Conservation (phyloP, 2,113 vertebrate species). For the Spilogale gracilis region DNA sequence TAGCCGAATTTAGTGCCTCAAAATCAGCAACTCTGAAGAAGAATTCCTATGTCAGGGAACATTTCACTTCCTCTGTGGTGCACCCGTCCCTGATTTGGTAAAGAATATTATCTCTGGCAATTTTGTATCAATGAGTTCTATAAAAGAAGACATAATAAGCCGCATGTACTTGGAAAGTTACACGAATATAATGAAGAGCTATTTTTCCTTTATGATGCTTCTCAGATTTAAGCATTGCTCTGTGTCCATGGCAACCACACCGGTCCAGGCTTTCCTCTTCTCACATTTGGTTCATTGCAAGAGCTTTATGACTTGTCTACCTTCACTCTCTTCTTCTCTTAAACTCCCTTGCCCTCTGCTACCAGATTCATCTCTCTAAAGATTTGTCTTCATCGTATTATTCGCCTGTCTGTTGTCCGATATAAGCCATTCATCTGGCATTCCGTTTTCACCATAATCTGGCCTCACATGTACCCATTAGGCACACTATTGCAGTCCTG, state of each 20-base stretch:
- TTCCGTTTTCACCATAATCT: neutral
- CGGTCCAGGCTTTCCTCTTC: neutral
- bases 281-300: neutral
- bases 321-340: conserved; percentile 18
- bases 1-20: neutral
- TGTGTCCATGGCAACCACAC: conserved; percentile 12
- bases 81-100: neutral
- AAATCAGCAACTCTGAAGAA: neutral
- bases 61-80: neutral
- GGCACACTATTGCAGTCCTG: neutral
- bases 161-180: neutral
- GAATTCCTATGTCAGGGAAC: neutral
- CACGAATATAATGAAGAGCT: conserved; percentile 13
- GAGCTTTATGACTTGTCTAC: neutral
- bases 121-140: neutral
- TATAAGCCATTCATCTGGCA: neutral
- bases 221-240: neutral
- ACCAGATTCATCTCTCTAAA: neutral
- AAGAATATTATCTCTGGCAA: conserved; percentile 1
- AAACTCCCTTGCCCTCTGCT: neutral
- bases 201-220: neutral
- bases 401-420: neutral
- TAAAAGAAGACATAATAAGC: neutral
- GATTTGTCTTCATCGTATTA: neutral
- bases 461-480: neutral